A percentile compares a stretch with the other conserved stretches of the same genome.
phyloP scores from a whole-genome alignment of 2,888 invertebrate genomes.

The Tachina grossa region DNA sequence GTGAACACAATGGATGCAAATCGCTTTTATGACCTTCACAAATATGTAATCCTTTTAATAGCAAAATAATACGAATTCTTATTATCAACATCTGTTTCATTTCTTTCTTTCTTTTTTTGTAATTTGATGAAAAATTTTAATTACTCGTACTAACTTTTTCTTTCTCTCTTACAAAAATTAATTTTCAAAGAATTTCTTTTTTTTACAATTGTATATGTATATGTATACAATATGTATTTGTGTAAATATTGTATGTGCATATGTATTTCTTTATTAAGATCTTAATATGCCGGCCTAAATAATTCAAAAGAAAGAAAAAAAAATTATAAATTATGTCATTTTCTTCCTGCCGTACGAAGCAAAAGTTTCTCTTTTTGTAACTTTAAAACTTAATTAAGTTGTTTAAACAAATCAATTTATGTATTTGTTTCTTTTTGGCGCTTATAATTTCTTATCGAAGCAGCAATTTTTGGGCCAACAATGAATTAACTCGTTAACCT shows the following conservation, averaged over 20 bases:
- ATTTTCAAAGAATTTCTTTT: conserved; percentile 19
- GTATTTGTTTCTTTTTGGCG: conserved; percentile 10
- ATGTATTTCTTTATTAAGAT: conserved; percentile 5
- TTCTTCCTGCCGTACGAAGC: conserved; percentile 11
- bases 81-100: conserved; percentile 40
- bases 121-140: conserved; percentile 26
- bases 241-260: not conserved
- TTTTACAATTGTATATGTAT: conserved; percentile 36
- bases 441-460: conserved; percentile 30
- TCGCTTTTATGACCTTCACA: conserved; percentile 43
- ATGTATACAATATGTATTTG: not conserved
- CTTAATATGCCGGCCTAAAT: conserved; percentile 41
- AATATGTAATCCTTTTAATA: conserved; percentile 52
- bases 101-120: not conserved
- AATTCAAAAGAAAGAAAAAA: conserved; percentile 10
- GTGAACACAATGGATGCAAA: not conserved
- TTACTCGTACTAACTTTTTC: conserved; percentile 43
- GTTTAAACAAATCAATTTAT: conserved; percentile 52
- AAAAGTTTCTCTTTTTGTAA: conserved; percentile 46
- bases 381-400: conserved; percentile 39
- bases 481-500: conserved; percentile 27
- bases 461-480: conserved; percentile 1
- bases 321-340: conserved; percentile 39
- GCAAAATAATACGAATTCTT: not conserved
- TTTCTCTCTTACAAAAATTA: conserved; percentile 8